phyloP scores from a whole-genome alignment of 2,888 invertebrate genomes.

The Anodontia alba region DNA sequence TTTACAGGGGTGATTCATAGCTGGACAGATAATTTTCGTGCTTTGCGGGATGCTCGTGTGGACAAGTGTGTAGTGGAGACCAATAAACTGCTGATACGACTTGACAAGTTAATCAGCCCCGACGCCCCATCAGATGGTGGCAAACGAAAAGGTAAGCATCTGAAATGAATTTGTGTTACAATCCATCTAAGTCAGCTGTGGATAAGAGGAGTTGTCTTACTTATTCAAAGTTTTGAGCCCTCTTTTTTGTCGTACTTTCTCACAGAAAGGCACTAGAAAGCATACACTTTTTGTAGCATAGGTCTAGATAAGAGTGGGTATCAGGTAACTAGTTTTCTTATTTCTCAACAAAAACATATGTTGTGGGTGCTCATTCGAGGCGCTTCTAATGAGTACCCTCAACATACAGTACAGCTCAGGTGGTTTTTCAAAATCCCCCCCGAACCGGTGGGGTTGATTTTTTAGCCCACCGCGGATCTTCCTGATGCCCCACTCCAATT shows the following conservation, averaged over 20 bases:
- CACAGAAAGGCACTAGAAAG: too few relatives aligned
- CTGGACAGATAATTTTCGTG: slow-evolving; percentile 92
- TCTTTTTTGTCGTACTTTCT: not conserved
- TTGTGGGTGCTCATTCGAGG: too few relatives aligned
- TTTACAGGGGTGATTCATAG: slow-evolving; percentile 87
- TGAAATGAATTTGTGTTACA: not conserved
- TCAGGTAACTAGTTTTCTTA: too few relatives aligned
- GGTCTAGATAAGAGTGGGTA: too few relatives aligned
- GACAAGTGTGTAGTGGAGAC: slow-evolving; percentile 97
- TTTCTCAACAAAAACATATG: too few relatives aligned
- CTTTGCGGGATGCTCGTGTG: slow-evolving; percentile 88
- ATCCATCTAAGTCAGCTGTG: not conserved
- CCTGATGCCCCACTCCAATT: too few relatives aligned
- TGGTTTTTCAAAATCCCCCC: too few relatives aligned
- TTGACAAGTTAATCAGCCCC: slow-evolving; percentile 92
- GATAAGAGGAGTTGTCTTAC: not conserved
- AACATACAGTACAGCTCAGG: too few relatives aligned
- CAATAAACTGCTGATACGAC: slow-evolving; percentile 96
- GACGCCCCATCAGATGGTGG: slow-evolving; percentile 90
- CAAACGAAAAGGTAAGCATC: slow-evolving; percentile 83
- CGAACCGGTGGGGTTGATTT: too few relatives aligned
- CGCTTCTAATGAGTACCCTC: too few relatives aligned
- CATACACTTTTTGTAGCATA: too few relatives aligned
- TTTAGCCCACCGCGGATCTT: too few relatives aligned
- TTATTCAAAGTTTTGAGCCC: not conserved